Evolutionary conservation across 2,888 invertebrate species (phyloP).

Genomic region (Helicoverpa assulta): DNA sequence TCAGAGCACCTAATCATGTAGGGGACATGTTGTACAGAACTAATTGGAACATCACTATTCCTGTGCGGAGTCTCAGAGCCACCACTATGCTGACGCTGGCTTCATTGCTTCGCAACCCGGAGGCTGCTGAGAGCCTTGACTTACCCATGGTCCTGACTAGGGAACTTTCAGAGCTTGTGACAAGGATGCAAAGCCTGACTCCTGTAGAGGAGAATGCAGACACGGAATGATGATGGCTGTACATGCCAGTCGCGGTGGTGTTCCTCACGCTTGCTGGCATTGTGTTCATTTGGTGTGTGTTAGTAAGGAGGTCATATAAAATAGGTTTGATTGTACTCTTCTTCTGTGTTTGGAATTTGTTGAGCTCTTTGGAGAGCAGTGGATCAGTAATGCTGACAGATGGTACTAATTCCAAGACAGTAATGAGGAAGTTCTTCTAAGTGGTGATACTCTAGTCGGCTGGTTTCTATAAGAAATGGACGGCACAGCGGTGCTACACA

Average conservation of each 20-base stretch:
- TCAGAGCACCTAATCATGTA: constrained; percentile 80
- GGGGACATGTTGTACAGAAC: constrained; percentile 78
- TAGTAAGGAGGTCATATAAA: constrained; percentile 34
- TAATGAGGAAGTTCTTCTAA: constrained; percentile 34
- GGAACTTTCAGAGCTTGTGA: constrained; percentile 75
- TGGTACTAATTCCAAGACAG: constrained; percentile 12
- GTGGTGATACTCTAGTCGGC: constrained; percentile 40
- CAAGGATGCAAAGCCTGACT: constrained; percentile 41
- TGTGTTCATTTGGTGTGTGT: constrained; percentile 39
- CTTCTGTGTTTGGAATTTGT: constrained; percentile 28
- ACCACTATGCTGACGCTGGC: constrained; percentile 85
- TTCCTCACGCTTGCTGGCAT: constrained; percentile 41
- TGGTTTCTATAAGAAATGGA: constrained; percentile 34
- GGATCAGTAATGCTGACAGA: constrained; percentile 9
- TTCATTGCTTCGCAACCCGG: constrained; percentile 70
- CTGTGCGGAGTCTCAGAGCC: constrained; percentile 86
- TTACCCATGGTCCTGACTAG: constrained; percentile 81
- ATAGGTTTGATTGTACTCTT: constrained; percentile 30
- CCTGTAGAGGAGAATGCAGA: constrained; percentile 3
- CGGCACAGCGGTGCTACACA: constrained; percentile 29
- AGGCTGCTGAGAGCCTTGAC: constrained; percentile 76
- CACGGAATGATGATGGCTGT: constrained; percentile 47
- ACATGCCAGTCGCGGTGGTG: constrained; percentile 28
- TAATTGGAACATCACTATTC: constrained; percentile 88
- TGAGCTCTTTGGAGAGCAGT: constrained; percentile 8